These are phyloP conservation scores for Pseudotriccus pelzelni DNA, from an alignment of 2,797 vertebrate species.

Conservation along the genomic window DNA sequence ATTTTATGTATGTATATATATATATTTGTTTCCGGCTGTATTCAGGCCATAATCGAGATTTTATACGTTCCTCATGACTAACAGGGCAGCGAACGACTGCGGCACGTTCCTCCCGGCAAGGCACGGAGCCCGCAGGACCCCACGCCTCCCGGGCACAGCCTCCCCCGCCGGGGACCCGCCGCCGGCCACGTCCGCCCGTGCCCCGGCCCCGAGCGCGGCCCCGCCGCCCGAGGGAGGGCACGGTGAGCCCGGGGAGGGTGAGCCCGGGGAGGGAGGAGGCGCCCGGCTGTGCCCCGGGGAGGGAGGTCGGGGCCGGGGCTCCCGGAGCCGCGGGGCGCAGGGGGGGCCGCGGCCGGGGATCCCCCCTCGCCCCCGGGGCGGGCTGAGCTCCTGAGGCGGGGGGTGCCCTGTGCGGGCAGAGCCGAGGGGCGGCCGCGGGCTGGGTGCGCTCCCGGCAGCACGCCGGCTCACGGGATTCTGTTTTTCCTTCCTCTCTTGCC, in stretches of 20 bases:
- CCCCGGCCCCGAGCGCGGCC: background rate
- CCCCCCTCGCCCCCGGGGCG: background rate
- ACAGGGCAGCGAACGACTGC: rapidly evolving
- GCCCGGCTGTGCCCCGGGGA: background rate
- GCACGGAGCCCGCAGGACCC: too few species aligned
- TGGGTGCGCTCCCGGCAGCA: background rate
- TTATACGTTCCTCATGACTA: rapidly evolving
- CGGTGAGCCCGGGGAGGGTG: background rate
- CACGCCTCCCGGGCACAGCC: too few species aligned
- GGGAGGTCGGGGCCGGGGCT: background rate
- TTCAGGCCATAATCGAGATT: background rate
- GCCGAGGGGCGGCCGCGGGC: background rate
- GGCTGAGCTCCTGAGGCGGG: background rate
- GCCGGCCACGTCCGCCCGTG: too few species aligned
- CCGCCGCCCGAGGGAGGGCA: background rate
- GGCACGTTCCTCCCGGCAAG: background rate
- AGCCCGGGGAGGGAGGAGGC: background rate
- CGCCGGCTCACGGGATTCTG: rapidly evolving
- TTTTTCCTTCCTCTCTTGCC: background rate
- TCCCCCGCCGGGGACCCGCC: background rate
- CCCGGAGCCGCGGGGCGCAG: background rate
- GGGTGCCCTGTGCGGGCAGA: background rate
- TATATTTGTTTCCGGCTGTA: background rate
- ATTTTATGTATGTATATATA: background rate
- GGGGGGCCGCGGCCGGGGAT: background rate